A percentile compares a stretch with the other conserved stretches of the same genome.
phyloP scores from a whole-genome alignment of 2,797 vertebrate species.

The Micromesistius poutassou region DNA sequence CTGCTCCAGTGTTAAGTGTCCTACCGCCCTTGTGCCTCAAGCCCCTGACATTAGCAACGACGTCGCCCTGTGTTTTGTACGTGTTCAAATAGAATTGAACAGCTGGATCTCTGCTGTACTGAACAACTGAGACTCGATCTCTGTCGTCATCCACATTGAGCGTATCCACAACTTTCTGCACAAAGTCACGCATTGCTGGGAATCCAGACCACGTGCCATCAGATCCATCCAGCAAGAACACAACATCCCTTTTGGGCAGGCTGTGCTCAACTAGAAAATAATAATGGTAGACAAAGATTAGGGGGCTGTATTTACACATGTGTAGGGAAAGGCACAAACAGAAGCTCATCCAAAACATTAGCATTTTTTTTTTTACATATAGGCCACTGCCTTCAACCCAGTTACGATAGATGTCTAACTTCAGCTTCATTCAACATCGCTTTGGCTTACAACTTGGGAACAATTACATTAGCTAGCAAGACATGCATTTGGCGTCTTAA shows the following conservation, averaged over 20 bases:
- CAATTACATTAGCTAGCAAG: too few species aligned
- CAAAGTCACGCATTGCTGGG: not conserved
- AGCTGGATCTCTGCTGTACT: conserved; percentile 77
- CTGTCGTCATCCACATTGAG: conserved; percentile 74
- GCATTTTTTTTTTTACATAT: too few species aligned
- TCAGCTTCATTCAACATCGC: too few species aligned
- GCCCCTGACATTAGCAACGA: conserved; percentile 40
- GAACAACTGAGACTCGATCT: conserved; percentile 77
- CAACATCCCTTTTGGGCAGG: conserved; percentile 2
- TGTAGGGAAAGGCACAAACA: too few species aligned
- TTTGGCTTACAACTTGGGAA: too few species aligned
- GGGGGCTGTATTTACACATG: too few species aligned
- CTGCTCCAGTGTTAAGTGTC: conserved; percentile 54
- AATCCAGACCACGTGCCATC: too few species aligned
- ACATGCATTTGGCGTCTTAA: too few species aligned
- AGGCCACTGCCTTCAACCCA: too few species aligned
- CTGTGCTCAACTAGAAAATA: conserved; percentile 11
- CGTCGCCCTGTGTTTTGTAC: conserved; percentile 63
- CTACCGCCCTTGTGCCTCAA: conserved; percentile 40
- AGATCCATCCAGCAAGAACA: conserved; percentile 27
- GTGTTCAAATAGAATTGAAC: conserved; percentile 78
- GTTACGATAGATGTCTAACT: too few species aligned
- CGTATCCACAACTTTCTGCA: conserved; percentile 71
- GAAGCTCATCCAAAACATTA: too few species aligned
- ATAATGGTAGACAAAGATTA: not conserved